These are phyloP conservation scores for Alligator sinensis DNA, from an alignment of 2,113 vertebrate genomes.

Conservation along the genomic window DNA sequence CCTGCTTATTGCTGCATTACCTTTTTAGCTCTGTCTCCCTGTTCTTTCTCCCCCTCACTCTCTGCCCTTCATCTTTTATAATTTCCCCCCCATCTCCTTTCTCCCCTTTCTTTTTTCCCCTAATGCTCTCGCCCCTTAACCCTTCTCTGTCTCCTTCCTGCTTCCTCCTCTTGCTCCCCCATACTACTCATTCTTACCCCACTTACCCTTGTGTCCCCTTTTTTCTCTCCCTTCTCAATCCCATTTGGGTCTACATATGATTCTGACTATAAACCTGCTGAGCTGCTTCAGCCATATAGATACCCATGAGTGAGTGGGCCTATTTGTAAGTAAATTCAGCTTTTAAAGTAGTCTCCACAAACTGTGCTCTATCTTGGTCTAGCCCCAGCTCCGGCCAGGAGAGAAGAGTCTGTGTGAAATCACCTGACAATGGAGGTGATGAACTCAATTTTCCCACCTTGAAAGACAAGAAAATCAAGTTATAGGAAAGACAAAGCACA, in stretches of 20 bases:
- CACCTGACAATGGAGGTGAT: neutral
- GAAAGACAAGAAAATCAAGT: neutral
- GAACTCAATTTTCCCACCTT: neutral
- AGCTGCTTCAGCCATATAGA: constrained; percentile 23
- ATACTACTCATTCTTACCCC: neutral
- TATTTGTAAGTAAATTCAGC: constrained; percentile 3
- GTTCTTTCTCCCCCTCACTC: neutral
- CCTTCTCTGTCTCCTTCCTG: neutral
- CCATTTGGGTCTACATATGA: neutral
- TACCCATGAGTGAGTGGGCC: neutral
- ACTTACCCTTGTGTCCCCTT: neutral
- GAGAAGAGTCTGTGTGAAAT: neutral
- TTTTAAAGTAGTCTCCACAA: neutral
- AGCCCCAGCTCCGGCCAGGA: neutral
- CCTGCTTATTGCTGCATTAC: neutral
- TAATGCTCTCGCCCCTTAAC: neutral
- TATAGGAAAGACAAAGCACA: accelerated
- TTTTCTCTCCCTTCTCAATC: neutral
- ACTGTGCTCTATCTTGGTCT: neutral
- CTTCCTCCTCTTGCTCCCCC: neutral
- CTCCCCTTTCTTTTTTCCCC: neutral
- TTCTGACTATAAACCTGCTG: neutral
- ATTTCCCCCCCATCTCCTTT: neutral
- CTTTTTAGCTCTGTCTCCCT: neutral
- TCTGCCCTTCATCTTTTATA: neutral